phyloP scores from a whole-genome alignment of 2,797 vertebrate genomes.

The Zenarchopterus dispar region DNA sequence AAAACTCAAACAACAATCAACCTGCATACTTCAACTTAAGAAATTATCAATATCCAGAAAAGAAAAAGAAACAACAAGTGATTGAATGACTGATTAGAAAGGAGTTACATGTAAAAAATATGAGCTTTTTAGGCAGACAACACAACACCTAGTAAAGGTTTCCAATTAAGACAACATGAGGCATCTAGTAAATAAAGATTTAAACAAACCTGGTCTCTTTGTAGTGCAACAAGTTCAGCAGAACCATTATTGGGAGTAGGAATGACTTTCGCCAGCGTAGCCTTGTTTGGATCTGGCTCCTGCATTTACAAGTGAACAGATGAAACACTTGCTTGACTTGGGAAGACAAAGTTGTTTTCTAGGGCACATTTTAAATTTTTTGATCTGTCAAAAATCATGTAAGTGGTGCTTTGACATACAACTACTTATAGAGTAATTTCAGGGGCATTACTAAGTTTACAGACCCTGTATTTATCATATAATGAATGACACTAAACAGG shows the following conservation, averaged over 20 bases:
- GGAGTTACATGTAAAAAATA: not conserved
- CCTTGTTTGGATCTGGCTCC: constrained; percentile 88
- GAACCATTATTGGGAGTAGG: constrained; percentile 96
- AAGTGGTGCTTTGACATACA: too few relatives aligned
- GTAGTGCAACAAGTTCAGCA: constrained; percentile 89
- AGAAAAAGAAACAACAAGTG: not conserved
- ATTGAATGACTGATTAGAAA: not conserved
- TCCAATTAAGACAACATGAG: constrained; percentile 5
- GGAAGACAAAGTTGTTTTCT: constrained; percentile 11
- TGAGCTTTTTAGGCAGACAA: constrained; percentile 1
- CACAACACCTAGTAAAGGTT: constrained; percentile 4
- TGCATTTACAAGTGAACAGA: constrained; percentile 66
- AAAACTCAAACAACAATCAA: not conserved
- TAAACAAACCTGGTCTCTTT: constrained; percentile 88
- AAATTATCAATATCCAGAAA: not conserved
- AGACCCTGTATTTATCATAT: too few relatives aligned
- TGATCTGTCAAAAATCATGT: too few relatives aligned
- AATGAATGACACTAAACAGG: too few relatives aligned
- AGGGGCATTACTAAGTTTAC: too few relatives aligned
- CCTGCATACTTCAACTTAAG: not conserved
- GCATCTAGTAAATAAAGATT: not conserved
- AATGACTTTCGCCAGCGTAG: constrained; percentile 91
- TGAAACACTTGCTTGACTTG: constrained; percentile 47
- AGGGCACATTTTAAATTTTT: not conserved
- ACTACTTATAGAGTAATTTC: too few relatives aligned